Evolutionary conservation across 1,140 invertebrate genomes (phyloP), one percentile per base, ranked within the genome.

Genomic region (Cotesia chilonis): DNA sequence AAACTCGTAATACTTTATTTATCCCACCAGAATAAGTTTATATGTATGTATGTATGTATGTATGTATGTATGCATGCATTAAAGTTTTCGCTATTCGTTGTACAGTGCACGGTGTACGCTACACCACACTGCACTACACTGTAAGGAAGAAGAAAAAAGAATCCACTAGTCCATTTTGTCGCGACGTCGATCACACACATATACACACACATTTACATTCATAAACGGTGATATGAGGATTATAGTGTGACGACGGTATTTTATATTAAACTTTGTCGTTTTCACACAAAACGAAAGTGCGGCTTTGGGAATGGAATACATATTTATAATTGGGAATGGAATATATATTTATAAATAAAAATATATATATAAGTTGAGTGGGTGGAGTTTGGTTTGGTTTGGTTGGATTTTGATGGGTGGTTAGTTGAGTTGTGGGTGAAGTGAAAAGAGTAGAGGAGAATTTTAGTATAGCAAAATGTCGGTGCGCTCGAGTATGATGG

Each of bases 401-500:
- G 41, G 41, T 47, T 10, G 4, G 41, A 47, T 6, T 47, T 47
- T 47, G 41, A 10, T 47, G 41, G 41, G 6, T 47, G 41, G 41
- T 47, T 47, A 47, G 41, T 47, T 47, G 41, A 0, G 41, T 47
- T 47, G 41, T 7, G 41, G n/a, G 63, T 47, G 64, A 61, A 61
- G 14, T 17, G 28, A 67, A 20, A 10, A 60, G 52, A 63, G 51
- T n/a, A 76, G 82, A 63, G 51, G 6, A 76, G 82, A 77, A 77
- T 80, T 75, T 74, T 80, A 77, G 77, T 77, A 80, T 78, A 78
- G 76, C 82, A 68, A 76, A 77, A 75, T 77, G 71, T 72, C 71
- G 77, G 47, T 64, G 59, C 14, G 36, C 54, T 63, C 28, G 74
- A 75, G 70, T 81, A 83, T 84, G 83, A 84, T 83, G 78, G 81